Evolutionary conservation across 2,797 vertebrate genomes (phyloP).

Genomic region (Carapus acus): DNA sequence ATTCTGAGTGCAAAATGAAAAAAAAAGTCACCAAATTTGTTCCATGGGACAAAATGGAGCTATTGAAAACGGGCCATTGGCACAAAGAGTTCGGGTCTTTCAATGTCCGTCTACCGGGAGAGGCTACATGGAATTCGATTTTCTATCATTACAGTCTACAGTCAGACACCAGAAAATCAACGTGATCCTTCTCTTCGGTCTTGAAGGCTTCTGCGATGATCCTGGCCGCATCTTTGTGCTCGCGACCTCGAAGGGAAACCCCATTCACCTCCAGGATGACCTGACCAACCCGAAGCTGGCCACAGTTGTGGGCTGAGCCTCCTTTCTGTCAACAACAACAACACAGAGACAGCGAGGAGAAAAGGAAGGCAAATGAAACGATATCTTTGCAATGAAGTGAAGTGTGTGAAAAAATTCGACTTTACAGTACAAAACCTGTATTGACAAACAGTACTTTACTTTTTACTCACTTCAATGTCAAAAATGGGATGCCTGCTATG

Average conservation of each 20-base stretch:
- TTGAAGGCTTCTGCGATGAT: slow-evolving; percentile 94
- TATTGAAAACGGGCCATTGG: slow-evolving; percentile 11
- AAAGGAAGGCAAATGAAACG: neutral
- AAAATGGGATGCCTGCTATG: too few relatives aligned
- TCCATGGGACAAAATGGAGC: slow-evolving; percentile 20
- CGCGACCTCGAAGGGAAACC: slow-evolving; percentile 78
- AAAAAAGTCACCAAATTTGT: slow-evolving; percentile 3
- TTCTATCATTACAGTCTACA: slow-evolving; percentile 58
- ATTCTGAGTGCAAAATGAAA: slow-evolving; percentile 27
- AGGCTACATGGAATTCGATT: slow-evolving; percentile 12
- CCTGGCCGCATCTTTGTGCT: slow-evolving; percentile 84
- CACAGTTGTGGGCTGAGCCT: slow-evolving; percentile 84
- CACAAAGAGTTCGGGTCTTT: slow-evolving; percentile 5
- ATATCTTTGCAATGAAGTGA: too few relatives aligned
- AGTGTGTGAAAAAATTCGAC: too few relatives aligned
- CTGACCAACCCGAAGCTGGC: slow-evolving; percentile 89
- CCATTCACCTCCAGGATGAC: slow-evolving; percentile 91
- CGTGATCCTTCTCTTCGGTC: slow-evolving; percentile 85
- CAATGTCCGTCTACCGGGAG: neutral
- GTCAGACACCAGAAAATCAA: slow-evolving; percentile 87
- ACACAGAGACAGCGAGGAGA: neutral
- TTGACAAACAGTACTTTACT: too few relatives aligned
- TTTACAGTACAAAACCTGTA: too few relatives aligned
- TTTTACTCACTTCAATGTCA: too few relatives aligned
- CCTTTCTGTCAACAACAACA: slow-evolving; percentile 71